These are phyloP conservation scores for Rhinolophus sinicus DNA, from an alignment of 2,113 vertebrate genomes.

Conservation along the genomic window DNA sequence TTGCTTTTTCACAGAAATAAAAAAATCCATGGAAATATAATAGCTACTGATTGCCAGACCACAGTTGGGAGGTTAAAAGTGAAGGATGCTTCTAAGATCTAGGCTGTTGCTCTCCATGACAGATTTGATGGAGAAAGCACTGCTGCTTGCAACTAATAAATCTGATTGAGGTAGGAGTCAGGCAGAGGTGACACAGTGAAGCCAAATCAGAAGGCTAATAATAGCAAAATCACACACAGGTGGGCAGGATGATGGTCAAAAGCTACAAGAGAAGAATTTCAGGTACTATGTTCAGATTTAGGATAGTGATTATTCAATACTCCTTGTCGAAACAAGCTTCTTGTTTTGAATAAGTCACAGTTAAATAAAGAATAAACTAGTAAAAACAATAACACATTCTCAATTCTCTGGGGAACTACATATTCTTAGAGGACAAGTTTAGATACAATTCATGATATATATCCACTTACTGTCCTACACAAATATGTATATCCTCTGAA, in stretches of 20 bases:
- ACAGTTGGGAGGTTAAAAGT: not conserved
- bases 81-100: not conserved
- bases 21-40: not conserved
- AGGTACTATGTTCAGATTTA: not conserved
- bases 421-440: not conserved
- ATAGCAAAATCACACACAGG: not conserved
- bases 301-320: not conserved
- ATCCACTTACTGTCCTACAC: not conserved
- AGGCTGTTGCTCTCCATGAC: not conserved
- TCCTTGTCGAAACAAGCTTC: not conserved
- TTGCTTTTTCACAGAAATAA: not conserved
- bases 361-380: not conserved
- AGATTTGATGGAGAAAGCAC: not conserved
- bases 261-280: not conserved
- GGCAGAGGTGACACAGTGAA: not conserved
- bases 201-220: conserved; percentile 10
- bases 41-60: not conserved
- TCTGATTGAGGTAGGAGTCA: conserved; percentile 20
- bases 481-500: not conserved
- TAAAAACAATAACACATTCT: not conserved
- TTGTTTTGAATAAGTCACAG: conserved; percentile 9
- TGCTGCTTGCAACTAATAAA: not conserved
- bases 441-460: not conserved
- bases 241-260: not conserved
- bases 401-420: not conserved